Evolutionary conservation across 1,140 invertebrate genomes (phyloP), one percentile per base, ranked within the genome.

Genomic region (Magallana ariakensis): DNA sequence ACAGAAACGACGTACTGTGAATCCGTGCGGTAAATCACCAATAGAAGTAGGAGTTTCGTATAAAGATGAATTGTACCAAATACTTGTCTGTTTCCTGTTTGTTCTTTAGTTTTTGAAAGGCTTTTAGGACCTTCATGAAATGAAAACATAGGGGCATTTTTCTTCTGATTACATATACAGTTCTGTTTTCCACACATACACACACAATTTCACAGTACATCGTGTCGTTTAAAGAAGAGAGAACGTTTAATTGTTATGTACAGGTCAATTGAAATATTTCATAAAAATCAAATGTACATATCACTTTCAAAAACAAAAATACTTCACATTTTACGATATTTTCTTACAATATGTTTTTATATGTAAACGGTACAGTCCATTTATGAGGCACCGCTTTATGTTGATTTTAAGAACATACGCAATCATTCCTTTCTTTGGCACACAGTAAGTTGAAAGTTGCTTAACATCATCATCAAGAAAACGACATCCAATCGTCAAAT

Each of bases 391-490:
- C 22, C 62, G 19, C 10, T 70, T 70, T 22, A 70, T 60, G 19
- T 75, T 9, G 22, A 75, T 75, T 26, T 26, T 46, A 60, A 75
- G 22, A 26, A 10, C 15, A 26, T 26, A 75, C 1, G 66, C 15
- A 75, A 75, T 26, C 13, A 75, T 75, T 13, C 9, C 26, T 13
- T 33, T 75, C 66, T 75, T 75, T 75, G 66, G 66, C 66, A 75
- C 66, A 26, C 66, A 75, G 66, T 75, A 75, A 75, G 66, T 75
- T 75, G 66, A 75, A 75, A 75, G 66, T 75, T 11, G 6, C 66
- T 75, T 62, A 62, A 62, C 58, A 46, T 46, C 33, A 46, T 19
- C 58, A 16, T 62, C 58, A 62, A 16, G 19, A n/a, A 62, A 62
- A 62, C 58, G 19, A 5, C 58, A 62, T 16, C 19, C 16, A 16